Conservation (phyloP, 2,113 vertebrate species). For the Ptychochromis oligacanthus region DNA sequence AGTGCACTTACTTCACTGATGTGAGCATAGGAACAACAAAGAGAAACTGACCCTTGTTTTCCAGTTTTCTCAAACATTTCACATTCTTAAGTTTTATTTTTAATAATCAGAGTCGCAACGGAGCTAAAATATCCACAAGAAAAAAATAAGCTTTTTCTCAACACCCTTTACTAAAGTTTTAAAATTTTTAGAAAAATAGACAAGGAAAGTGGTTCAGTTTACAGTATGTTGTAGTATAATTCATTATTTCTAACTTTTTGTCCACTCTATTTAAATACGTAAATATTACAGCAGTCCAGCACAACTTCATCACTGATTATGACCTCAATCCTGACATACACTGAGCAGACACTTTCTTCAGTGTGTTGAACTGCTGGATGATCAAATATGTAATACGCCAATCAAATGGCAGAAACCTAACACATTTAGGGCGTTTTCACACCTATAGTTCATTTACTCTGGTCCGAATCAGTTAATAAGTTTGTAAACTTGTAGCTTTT, state of each 20-base stretch:
- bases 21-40: neutral
- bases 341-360: neutral
- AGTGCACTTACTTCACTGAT: neutral
- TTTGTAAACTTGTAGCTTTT: too few relatives aligned
- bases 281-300: neutral
- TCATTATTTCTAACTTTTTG: neutral
- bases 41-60: neutral
- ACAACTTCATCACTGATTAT: neutral
- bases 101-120: neutral
- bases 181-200: neutral
- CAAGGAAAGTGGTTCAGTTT: neutral
- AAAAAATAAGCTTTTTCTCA: neutral
- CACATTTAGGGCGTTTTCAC: too few relatives aligned
- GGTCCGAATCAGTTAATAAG: too few relatives aligned
- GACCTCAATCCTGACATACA: neutral
- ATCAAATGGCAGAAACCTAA: neutral
- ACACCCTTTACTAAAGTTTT: neutral
- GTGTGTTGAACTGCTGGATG: neutral
- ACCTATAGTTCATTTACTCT: too few relatives aligned
- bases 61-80: neutral
- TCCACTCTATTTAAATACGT: neutral
- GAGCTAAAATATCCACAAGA: neutral
- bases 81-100: neutral
- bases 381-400: neutral
- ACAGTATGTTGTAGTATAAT: neutral